A percentile compares a stretch with the other conserved stretches of the same genome.
Conservation (phyloP, 2,113 vertebrate species). For the Ginglymostoma cirratum region DNA sequence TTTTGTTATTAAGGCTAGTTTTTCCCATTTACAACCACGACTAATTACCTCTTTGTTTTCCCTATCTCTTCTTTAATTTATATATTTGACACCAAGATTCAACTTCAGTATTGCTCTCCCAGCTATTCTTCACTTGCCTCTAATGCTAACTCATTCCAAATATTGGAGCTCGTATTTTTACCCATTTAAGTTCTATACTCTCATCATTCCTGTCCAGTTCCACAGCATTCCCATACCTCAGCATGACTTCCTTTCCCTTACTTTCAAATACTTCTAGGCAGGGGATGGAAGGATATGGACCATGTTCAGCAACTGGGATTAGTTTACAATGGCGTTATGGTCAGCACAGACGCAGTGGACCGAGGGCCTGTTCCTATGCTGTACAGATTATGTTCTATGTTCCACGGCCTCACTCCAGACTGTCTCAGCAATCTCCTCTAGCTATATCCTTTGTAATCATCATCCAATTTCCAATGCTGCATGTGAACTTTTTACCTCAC, state of each 20-base stretch:
- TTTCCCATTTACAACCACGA: neutral
- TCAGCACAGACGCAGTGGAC: too few relatives aligned
- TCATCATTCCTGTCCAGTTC: neutral
- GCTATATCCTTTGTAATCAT: neutral
- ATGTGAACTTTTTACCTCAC: neutral
- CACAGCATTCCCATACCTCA: neutral
- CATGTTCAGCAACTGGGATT: too few relatives aligned
- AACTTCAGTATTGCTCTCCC: neutral
- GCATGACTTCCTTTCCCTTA: neutral
- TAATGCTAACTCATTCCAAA: neutral
- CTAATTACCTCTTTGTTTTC: neutral
- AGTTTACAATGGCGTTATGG: too few relatives aligned
- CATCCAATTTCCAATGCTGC: neutral
- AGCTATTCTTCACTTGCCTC: neutral
- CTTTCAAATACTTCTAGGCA: neutral
- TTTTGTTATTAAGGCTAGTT: neutral
- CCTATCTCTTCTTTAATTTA: neutral
- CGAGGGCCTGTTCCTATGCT: too few relatives aligned
- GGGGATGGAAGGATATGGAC: too few relatives aligned
- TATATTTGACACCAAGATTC: neutral
- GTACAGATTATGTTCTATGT: too few relatives aligned
- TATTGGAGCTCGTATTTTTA: neutral
- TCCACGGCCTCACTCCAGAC: neutral
- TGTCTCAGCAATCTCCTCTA: neutral
- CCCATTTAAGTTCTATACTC: neutral